Evolutionary conservation across 2,888 invertebrate species (phyloP), one percentile per base, ranked within the genome.

Genomic region (Chydorus sphaericus): DNA sequence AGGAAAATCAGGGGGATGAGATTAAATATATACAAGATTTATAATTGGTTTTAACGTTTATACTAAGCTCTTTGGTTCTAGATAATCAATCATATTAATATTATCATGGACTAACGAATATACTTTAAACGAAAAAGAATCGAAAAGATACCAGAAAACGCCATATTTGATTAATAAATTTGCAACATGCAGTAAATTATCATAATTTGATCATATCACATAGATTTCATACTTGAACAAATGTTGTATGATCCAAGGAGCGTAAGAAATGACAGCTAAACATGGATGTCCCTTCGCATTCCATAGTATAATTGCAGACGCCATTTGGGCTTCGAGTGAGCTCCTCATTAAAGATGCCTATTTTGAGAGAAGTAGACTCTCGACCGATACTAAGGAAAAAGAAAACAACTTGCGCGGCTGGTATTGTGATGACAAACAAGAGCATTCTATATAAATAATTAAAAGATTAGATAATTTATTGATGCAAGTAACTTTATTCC

Each of bases 201-300:
- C n/a, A n/a, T n/a, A n/a, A n/a, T n/a, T n/a, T n/a, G n/a, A n/a
- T n/a, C n/a, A n/a, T n/a, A n/a, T n/a, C n/a, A n/a, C n/a, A n/a
- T n/a, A n/a, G n/a, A 44, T 18, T 6, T 5, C 23, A 23, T 48
- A 57, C 57, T 48, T 57, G 39, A 10, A 36, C 33, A 23, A 82
- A 72, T 51, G 84, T 83, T 63, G 77, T 73, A 63, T 82, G 81
- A 66, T 82, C 80, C 55, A 92, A 72, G 65, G 81, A 77, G 57
- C 80, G 74, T 59, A 93, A 71, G 71, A 88, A 90, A 55, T 87
- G 81, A 71, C 87, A 88, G 58, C 85, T 85, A 48, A 38, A 57
- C 49, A 54, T 33, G 30, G 23, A 37, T n/a, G n/a, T n/a, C 28
- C 48, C 54, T 8, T 39, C 26, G 48, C 57, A 57, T 23, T 57